Conservation (phyloP, 30 jellyfish, hydroid and myxozoan species). For the Aurelia sp. region DNA sequence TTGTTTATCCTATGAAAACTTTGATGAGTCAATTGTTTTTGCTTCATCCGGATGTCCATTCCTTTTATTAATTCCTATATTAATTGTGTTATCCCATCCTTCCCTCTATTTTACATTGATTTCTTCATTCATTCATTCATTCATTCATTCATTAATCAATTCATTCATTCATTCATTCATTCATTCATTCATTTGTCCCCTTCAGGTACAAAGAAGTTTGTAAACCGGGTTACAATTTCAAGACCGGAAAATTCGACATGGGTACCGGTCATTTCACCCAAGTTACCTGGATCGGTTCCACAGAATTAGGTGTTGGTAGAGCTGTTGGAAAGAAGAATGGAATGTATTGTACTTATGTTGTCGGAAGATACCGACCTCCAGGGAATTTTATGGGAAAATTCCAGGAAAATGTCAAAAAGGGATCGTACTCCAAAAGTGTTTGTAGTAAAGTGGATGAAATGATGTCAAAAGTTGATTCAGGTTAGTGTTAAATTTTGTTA, state of each 20-base stretch:
- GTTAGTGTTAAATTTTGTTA: not conserved
- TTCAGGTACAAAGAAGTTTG: constrained; percentile 91
- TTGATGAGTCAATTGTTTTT: too few species aligned
- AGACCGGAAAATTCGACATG: constrained; percentile 24
- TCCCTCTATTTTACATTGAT: too few species aligned
- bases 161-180: not conserved
- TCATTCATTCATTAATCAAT: too few species aligned
- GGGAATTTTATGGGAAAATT: constrained; percentile 71
- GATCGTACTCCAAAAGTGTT: constrained; percentile 26
- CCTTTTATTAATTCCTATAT: too few species aligned
- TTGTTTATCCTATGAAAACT: too few species aligned
- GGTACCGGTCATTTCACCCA: constrained; percentile 96
- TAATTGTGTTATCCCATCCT: too few species aligned
- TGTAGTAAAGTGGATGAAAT: constrained; percentile 37
- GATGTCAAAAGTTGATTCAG: constrained; percentile 32
- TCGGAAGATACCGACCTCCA: constrained; percentile 82
- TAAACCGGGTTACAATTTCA: constrained; percentile 77
- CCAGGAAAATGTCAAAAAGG: constrained; percentile 68
- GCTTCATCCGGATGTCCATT: too few species aligned
- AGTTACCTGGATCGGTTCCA: constrained; percentile 72
- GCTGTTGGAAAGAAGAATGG: constrained; percentile 53
- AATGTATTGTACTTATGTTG: constrained; percentile 76
- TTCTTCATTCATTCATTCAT: too few species aligned
- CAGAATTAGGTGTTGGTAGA: constrained; percentile 78
- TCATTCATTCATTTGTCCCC: not conserved